phyloP scores from a whole-genome alignment of 2,888 invertebrate genomes.

The Scaptomyza reducta region DNA sequence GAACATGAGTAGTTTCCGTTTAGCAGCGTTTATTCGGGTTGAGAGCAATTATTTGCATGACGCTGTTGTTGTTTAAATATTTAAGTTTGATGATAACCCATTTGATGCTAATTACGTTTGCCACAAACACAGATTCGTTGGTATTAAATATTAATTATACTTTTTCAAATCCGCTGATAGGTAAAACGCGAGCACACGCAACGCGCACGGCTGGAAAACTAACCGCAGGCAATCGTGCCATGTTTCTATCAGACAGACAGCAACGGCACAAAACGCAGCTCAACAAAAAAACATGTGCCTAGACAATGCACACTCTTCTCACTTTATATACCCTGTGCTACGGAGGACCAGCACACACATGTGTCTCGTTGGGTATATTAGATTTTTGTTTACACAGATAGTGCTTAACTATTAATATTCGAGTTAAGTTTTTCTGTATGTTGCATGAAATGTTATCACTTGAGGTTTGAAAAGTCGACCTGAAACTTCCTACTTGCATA shows the following conservation, averaged over 20 bases:
- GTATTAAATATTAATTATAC: slow-evolving; percentile 16
- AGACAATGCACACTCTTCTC: slow-evolving; percentile 19
- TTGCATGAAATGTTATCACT: no score
- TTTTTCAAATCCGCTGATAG: slow-evolving; percentile 20
- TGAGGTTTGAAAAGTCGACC: no score
- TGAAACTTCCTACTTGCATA: neutral
- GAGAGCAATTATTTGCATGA: slow-evolving; percentile 38
- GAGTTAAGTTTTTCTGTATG: neutral
- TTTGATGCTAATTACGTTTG: slow-evolving; percentile 33
- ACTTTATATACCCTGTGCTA: slow-evolving; percentile 39
- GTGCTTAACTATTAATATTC: no score
- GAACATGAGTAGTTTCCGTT: slow-evolving; percentile 24
- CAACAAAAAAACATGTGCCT: slow-evolving; percentile 21
- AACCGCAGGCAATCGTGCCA: slow-evolving; percentile 40
- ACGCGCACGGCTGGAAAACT: slow-evolving; percentile 66
- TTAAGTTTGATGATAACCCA: slow-evolving; percentile 39
- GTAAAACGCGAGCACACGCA: slow-evolving; percentile 58
- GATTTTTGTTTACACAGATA: neutral
- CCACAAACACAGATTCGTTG: slow-evolving; percentile 14
- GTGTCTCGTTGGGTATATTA: neutral
- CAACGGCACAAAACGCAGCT: slow-evolving; percentile 36
- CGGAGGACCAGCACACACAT: neutral
- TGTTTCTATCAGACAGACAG: slow-evolving; percentile 21
- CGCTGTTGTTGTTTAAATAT: slow-evolving; percentile 31
- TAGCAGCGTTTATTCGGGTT: slow-evolving; percentile 13